Evolutionary conservation across 2,888 invertebrate species (phyloP).

Genomic region (Drosophila ustulata): DNA sequence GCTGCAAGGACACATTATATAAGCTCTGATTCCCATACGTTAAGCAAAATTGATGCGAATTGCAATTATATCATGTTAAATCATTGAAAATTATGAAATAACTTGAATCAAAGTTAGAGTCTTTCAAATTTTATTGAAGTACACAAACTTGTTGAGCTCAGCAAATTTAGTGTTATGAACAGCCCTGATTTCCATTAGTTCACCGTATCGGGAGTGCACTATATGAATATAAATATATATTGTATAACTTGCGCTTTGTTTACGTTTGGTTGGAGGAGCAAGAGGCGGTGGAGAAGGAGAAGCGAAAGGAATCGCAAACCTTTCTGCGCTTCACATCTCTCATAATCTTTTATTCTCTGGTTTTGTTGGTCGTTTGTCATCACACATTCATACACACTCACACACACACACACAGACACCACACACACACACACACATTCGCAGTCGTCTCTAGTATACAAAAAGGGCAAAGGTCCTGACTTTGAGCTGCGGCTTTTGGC

Average conservation of each 20-base stretch:
- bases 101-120: too few species aligned
- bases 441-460: slow-evolving; percentile 18
- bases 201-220: neutral
- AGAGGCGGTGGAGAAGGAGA: neutral
- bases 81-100: too few species aligned
- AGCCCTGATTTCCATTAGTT: neutral
- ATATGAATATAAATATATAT: slow-evolving; percentile 13
- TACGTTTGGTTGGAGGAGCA: slow-evolving; percentile 22
- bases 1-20: too few species aligned
- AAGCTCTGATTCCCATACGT: too few species aligned
- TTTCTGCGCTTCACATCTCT: slow-evolving; percentile 25
- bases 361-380: slow-evolving; percentile 56
- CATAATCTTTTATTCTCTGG: slow-evolving; percentile 39
- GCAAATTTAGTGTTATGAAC: neutral
- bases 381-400: slow-evolving; percentile 8
- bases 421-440: neutral
- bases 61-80: too few species aligned
- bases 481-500: slow-evolving; percentile 29
- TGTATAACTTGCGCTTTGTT: slow-evolving; percentile 41
- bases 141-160: too few species aligned
- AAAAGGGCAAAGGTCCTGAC: slow-evolving; percentile 49
- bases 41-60: too few species aligned
- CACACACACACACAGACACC: slow-evolving; percentile 2
- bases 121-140: too few species aligned
- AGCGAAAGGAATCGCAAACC: slow-evolving; percentile 34